A percentile compares a stretch with the other conserved stretches of the same genome.
phyloP scores from a whole-genome alignment of 2,113 vertebrate genomes.

The Puma concolor region DNA sequence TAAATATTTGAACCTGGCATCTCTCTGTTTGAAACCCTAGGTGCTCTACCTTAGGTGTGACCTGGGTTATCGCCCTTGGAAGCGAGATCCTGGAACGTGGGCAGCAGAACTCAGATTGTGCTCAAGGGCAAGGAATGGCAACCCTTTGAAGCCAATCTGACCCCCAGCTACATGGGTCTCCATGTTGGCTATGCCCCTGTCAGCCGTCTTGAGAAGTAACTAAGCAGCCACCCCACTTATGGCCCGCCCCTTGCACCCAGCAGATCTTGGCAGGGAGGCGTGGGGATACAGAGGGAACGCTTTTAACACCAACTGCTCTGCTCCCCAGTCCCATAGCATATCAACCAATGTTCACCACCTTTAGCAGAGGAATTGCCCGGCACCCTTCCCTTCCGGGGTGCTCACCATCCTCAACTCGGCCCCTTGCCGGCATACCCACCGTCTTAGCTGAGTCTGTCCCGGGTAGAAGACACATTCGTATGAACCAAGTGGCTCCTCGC shows the following conservation, averaged over 20 bases:
- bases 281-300: neutral
- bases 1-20: neutral
- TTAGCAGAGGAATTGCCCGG: rapidly evolving
- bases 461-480: too few relatives aligned
- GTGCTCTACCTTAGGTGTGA: too few relatives aligned
- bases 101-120: neutral
- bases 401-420: neutral
- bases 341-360: neutral
- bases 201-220: neutral
- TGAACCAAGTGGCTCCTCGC: neutral
- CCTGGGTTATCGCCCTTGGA: neutral
- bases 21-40: too few relatives aligned
- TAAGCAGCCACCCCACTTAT: neutral
- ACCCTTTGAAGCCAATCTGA: neutral
- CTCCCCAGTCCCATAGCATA: neutral
- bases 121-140: neutral
- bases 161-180: rapidly evolving
- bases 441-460: neutral
- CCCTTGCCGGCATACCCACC: neutral
- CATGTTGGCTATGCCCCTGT: too few relatives aligned
- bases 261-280: neutral
- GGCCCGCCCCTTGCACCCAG: neutral
- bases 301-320: neutral
- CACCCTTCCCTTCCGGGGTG: neutral
- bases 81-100: rapidly evolving